Percentiles rank a stretch among this genome's conserved stretches.
These are phyloP conservation scores for Aphelocoma californica DNA, from an alignment of 2,797 vertebrate species.

Conservation along the genomic window DNA sequence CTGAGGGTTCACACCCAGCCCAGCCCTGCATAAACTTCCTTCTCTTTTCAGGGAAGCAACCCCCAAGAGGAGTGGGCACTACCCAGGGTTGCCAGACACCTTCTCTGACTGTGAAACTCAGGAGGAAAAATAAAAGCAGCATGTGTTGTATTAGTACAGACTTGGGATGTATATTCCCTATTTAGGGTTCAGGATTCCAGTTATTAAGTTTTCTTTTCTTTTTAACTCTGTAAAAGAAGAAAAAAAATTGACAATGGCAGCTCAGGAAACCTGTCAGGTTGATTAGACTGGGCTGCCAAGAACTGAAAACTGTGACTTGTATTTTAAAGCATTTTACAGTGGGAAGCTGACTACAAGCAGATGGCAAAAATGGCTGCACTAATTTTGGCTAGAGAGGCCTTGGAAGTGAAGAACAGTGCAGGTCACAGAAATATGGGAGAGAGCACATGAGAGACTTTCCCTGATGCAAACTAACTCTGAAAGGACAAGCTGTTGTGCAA, in stretches of 20 bases:
- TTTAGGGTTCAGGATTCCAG: not conserved
- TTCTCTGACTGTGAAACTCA: not conserved
- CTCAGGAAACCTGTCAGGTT: not conserved
- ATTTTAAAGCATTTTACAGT: not conserved
- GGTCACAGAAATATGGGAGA: not conserved
- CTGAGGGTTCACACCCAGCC: not conserved
- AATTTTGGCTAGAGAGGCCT: not conserved
- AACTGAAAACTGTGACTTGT: not conserved
- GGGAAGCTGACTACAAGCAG: not conserved
- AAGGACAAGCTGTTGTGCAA: not conserved
- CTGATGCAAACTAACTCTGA: not conserved
- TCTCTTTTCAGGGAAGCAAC: not conserved
- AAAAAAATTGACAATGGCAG: not conserved
- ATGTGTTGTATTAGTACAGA: not conserved
- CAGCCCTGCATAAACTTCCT: not conserved
- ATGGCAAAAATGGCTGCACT: not conserved
- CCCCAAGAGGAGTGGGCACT: not conserved
- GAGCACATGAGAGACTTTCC: not conserved
- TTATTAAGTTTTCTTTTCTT: not conserved
- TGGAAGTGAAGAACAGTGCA: not conserved
- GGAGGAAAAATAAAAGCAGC: not conserved
- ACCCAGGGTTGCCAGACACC: not conserved
- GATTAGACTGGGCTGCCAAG: not conserved
- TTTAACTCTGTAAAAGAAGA: not conserved
- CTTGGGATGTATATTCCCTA: not conserved